Percentiles rank a stretch among this genome's conserved stretches.
phyloP scores from a whole-genome alignment of 2,113 vertebrate species.

The Perca schrenkii region DNA sequence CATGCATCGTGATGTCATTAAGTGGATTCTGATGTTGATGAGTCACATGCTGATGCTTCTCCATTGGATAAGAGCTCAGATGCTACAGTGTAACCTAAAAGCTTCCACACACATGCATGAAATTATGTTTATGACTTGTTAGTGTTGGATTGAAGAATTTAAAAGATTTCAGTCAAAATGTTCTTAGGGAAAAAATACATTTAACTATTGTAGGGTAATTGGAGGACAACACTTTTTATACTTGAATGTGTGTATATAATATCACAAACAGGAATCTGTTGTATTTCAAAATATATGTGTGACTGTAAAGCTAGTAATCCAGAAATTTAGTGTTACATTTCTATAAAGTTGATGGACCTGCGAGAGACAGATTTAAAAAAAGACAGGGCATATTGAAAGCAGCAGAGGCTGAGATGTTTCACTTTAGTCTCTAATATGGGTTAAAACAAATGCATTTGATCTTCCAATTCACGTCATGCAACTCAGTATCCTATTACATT shows the following conservation, averaged over 20 bases:
- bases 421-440: not conserved
- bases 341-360: not conserved
- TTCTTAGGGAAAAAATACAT: not conserved
- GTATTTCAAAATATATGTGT: not conserved
- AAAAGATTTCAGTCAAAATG: not conserved
- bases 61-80: conserved; percentile 64
- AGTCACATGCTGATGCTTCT: conserved; percentile 79
- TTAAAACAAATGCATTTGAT: not conserved
- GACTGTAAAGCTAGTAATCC: not conserved
- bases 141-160: not conserved
- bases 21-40: conserved; percentile 77
- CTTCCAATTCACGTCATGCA: conserved; percentile 22
- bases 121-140: not conserved
- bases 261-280: not conserved
- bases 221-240: not conserved
- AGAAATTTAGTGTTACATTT: not conserved
- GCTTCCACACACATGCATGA: conserved; percentile 12
- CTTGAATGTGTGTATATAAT: not conserved
- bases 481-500: not conserved
- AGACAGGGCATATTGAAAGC: not conserved
- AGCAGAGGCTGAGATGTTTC: not conserved
- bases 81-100: conserved; percentile 44
- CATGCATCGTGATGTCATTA: conserved; percentile 80
- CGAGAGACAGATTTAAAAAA: not conserved
- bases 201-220: not conserved